Conservation (phyloP, 2,888 invertebrate genomes). For the Sturmia bella region DNA sequence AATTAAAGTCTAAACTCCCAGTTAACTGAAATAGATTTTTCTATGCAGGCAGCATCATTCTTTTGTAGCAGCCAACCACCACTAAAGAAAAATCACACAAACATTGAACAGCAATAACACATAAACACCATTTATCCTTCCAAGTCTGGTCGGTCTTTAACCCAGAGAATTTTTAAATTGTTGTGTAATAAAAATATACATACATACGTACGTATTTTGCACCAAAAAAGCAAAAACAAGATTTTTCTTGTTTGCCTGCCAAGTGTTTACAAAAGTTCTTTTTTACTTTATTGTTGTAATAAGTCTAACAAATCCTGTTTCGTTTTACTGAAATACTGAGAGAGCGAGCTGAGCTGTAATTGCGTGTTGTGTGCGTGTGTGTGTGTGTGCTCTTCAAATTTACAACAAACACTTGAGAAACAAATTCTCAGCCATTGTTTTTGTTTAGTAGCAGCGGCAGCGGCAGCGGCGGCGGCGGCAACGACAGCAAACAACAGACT, state of each 20-base stretch:
- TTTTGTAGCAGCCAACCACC: not conserved
- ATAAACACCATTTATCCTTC: conserved; percentile 38
- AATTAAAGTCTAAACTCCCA: not conserved
- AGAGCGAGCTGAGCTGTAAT: not conserved
- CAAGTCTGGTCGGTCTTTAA: conserved; percentile 55
- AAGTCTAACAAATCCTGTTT: conserved; percentile 38
- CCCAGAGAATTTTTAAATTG: conserved; percentile 29
- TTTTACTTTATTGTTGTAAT: not conserved
- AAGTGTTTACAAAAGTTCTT: conserved; percentile 51
- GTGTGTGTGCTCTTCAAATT: conserved; percentile 12
- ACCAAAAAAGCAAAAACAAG: conserved; percentile 4
- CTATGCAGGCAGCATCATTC: conserved; percentile 14
- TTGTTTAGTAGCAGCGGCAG: not conserved
- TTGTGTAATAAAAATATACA: conserved; percentile 49
- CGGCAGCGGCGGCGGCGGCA: too few relatives aligned
- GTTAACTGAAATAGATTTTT: conserved; percentile 4
- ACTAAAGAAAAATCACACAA: conserved; percentile 4
- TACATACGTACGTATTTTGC: not conserved
- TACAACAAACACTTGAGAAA: not conserved
- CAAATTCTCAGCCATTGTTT: conserved; percentile 2
- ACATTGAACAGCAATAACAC: conserved; percentile 21
- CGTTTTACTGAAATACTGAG: conserved; percentile 4
- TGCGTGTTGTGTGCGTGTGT: conserved; percentile 4
- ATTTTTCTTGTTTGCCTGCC: not conserved
- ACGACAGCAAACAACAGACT: conserved; percentile 36